Percentiles rank a stretch among this genome's conserved stretches.
Evolutionary conservation across 2,888 invertebrate species (phyloP).

Genomic region (Anaspis maculata): DNA sequence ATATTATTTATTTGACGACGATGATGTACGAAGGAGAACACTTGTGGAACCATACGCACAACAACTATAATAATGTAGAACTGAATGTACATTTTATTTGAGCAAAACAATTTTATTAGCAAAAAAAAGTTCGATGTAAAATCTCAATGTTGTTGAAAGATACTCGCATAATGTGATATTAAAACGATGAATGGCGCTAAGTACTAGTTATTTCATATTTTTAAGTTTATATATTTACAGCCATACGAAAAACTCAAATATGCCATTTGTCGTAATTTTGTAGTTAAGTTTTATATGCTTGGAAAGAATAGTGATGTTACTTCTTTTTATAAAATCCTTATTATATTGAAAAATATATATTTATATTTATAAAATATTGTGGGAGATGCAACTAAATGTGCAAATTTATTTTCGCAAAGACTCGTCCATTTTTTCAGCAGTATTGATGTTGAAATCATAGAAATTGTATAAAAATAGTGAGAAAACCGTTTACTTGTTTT

Average conservation of each 20-base stretch:
- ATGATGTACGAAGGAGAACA: too few relatives aligned
- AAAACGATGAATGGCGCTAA: constrained; percentile 30
- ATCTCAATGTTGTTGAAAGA: constrained; percentile 29
- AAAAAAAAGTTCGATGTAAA: too few relatives aligned
- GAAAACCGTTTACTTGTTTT: constrained; percentile 16
- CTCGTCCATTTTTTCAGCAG: constrained; percentile 11
- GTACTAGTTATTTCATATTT: constrained; percentile 11
- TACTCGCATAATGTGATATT: constrained; percentile 42
- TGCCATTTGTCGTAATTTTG: constrained; percentile 25
- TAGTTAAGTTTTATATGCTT: constrained; percentile 28
- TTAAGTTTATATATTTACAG: too few relatives aligned
- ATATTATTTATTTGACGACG: too few relatives aligned
- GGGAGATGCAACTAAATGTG: constrained; percentile 12
- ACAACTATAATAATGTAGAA: too few relatives aligned
- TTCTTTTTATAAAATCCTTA: constrained; percentile 20
- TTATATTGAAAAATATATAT: constrained; percentile 12
- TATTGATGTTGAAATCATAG: constrained; percentile 18
- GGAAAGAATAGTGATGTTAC: constrained; percentile 12
- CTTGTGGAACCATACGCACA: too few relatives aligned
- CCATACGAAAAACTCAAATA: constrained; percentile 17
- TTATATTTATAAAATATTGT: constrained; percentile 16
- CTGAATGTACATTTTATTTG: too few relatives aligned
- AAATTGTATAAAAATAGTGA: constrained; percentile 17
- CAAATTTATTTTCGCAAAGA: constrained; percentile 9
- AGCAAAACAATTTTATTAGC: too few relatives aligned